Evolutionary conservation across 2,888 invertebrate genomes (phyloP).

Genomic region (Drosophila stalkeri): DNA sequence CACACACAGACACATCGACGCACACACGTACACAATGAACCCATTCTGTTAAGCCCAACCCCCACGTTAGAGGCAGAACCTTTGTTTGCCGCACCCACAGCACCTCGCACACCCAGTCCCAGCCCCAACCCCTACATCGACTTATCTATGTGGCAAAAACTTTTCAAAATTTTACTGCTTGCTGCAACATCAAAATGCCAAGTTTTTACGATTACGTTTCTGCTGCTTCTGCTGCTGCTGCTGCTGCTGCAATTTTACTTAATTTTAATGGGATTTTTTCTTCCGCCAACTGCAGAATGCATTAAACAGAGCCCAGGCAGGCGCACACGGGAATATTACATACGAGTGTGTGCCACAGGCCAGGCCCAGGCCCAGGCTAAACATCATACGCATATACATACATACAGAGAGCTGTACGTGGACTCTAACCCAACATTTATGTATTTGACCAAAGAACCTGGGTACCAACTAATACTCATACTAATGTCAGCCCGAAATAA

Average conservation of each 20-base stretch:
- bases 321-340: constrained; percentile 67
- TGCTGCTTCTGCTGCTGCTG: constrained; percentile 21
- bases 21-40: constrained; percentile 30
- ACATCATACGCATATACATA: constrained; percentile 1
- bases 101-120: background rate
- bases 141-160: constrained; percentile 76
- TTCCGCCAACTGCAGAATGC: constrained; percentile 76
- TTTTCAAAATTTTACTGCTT: constrained; percentile 77
- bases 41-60: constrained; percentile 37
- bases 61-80: constrained; percentile 51
- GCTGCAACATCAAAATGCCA: constrained; percentile 78
- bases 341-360: constrained; percentile 58
- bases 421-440: background rate
- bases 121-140: constrained; percentile 7
- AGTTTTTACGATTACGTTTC: constrained; percentile 76
- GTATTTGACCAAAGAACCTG: constrained; percentile 27
- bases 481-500: constrained; percentile 55
- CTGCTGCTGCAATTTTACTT: constrained; percentile 80
- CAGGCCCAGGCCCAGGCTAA: constrained; percentile 5
- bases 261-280: constrained; percentile 82
- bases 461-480: constrained; percentile 51
- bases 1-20: background rate
- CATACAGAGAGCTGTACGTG: constrained; percentile 9
- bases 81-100: constrained; percentile 61
- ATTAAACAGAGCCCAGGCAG: constrained; percentile 68